These are phyloP conservation scores for Lycaon pictus DNA, from an alignment of 2,113 vertebrate species.

Conservation along the genomic window DNA sequence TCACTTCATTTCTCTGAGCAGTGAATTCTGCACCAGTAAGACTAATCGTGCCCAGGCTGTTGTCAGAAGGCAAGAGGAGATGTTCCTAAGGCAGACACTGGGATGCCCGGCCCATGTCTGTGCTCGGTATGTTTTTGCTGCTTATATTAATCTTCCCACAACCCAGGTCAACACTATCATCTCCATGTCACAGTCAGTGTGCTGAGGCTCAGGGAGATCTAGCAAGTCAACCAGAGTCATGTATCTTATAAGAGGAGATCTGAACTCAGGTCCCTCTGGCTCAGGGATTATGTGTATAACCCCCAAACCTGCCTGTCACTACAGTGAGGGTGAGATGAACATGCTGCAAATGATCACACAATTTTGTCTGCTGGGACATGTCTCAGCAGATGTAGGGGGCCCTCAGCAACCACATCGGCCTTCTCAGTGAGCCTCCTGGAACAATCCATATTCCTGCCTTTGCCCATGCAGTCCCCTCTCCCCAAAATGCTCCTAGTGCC, in stretches of 20 bases:
- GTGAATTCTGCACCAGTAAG: neutral
- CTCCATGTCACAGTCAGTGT: neutral
- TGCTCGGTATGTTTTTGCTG: neutral
- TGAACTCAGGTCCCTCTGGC: neutral
- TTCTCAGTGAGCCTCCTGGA: neutral
- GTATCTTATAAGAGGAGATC: neutral
- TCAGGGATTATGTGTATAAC: neutral
- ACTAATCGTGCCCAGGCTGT: neutral
- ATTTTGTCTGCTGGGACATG: neutral
- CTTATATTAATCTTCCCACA: neutral
- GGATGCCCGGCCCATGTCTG: fast-evolving
- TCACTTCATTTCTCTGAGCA: neutral
- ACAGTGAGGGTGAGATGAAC: neutral
- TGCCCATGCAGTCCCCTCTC: neutral
- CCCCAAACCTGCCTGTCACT: neutral
- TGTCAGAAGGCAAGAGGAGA: neutral
- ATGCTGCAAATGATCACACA: neutral
- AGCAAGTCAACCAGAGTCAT: neutral
- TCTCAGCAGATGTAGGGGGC: neutral
- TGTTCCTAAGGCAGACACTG: neutral
- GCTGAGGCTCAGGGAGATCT: neutral
- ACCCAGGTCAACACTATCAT: neutral
- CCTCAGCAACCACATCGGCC: neutral
- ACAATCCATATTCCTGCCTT: neutral
- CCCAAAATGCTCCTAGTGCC: neutral